These are phyloP conservation scores for Pristis pectinata DNA, from an alignment of 2,797 vertebrate genomes.

Conservation along the genomic window DNA sequence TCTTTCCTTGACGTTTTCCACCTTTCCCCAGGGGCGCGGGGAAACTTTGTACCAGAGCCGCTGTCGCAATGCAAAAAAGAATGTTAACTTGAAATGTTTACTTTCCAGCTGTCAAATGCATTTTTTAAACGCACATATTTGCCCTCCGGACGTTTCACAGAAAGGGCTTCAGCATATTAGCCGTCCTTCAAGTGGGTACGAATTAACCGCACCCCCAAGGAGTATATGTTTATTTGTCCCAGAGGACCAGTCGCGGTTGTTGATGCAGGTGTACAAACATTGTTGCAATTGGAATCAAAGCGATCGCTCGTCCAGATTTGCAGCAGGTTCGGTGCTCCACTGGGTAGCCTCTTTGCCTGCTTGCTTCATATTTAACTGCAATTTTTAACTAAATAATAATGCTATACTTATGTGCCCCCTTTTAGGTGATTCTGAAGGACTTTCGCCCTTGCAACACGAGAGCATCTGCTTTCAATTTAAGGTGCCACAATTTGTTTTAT, in stretches of 20 bases:
- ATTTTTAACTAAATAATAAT: not conserved
- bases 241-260: not conserved
- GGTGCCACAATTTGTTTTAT: conserved; percentile 36
- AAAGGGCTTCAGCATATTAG: not conserved
- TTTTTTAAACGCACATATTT: not conserved
- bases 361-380: not conserved
- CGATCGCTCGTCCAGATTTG: not conserved
- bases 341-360: too few relatives aligned
- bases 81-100: not conserved
- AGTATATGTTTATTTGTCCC: conserved; percentile 12
- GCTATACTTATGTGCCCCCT: too few relatives aligned
- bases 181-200: not conserved
- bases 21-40: not conserved
- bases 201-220: not conserved
- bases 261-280: conserved; percentile 23
- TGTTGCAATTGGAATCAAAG: not conserved
- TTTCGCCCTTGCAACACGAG: not conserved
- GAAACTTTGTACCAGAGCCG: not conserved
- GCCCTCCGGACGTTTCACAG: not conserved
- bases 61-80: not conserved
- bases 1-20: not conserved
- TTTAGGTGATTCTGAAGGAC: not conserved
- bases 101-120: conserved; percentile 6
- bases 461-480: conserved; percentile 32
- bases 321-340: not conserved